Conservation (phyloP, 2,113 vertebrate species). For the Brachionichthys hirsutus region DNA sequence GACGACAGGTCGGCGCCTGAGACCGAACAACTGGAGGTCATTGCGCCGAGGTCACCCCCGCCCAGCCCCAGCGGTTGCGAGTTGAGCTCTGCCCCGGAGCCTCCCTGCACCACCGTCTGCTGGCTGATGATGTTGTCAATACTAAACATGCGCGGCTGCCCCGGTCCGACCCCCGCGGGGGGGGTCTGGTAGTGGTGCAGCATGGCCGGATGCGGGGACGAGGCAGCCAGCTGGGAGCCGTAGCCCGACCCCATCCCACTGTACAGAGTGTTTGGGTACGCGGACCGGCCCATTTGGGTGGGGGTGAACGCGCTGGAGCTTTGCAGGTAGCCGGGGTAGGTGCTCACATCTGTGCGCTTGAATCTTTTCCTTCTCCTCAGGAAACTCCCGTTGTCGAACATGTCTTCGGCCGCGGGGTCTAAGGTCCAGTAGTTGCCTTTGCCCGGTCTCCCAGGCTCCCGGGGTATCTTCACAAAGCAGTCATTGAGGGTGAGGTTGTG, state of each 20-base stretch:
- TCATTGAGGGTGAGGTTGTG: constrained; percentile 89
- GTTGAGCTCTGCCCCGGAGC: constrained; percentile 71
- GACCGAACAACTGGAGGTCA: constrained; percentile 79
- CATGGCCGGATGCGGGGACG: constrained; percentile 78
- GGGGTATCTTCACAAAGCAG: constrained; percentile 88
- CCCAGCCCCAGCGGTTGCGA: constrained; percentile 74
- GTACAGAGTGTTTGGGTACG: constrained; percentile 78
- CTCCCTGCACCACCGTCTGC: constrained; percentile 80
- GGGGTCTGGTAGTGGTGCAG: constrained; percentile 81
- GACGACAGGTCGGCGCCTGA: constrained; percentile 72
- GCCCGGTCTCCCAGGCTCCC: constrained; percentile 84
- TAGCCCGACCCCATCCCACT: constrained; percentile 76
- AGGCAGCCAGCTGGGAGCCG: constrained; percentile 68
- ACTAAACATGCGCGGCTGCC: constrained; percentile 89
- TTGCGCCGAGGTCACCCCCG: constrained; percentile 65
- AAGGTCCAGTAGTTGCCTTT: constrained; percentile 89
- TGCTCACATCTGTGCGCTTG: constrained; percentile 88
- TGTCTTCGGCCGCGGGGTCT: constrained; percentile 86
- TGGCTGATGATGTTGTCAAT: constrained; percentile 91
- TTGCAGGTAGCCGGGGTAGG: constrained; percentile 88
- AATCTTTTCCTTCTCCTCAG: constrained; percentile 83
- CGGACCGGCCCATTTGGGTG: constrained; percentile 76
- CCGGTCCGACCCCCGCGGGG: constrained; percentile 71
- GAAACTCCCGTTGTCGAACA: constrained; percentile 89
- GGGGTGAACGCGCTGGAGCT: constrained; percentile 87